Evolutionary conservation across 1,140 invertebrate species (phyloP).

Genomic region (Nilaparvata lugens): DNA sequence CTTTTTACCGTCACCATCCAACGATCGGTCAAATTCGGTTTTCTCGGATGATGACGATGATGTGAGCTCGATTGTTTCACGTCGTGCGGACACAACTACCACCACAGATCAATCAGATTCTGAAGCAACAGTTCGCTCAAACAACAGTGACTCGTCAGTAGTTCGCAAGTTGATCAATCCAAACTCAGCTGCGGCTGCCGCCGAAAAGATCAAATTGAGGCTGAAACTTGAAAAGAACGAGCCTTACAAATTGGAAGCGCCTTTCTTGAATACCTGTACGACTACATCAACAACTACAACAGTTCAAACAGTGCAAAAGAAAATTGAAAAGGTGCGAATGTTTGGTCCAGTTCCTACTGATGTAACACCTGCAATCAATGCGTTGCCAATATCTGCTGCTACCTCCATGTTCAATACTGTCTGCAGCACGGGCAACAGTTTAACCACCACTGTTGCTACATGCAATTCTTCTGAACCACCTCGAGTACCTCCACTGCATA

Average conservation of each 20-base stretch:
- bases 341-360: too few species aligned
- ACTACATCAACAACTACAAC: constrained; percentile 4
- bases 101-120: constrained; percentile 53
- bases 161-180: constrained; percentile 9
- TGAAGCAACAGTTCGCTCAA: constrained; percentile 47
- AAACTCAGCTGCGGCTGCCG: constrained; percentile 23
- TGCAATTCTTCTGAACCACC: constrained; percentile 32
- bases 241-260: constrained; percentile 73
- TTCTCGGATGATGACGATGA: constrained; percentile 38
- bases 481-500: constrained; percentile 79
- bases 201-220: constrained; percentile 74
- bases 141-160: constrained; percentile 37
- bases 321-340: too few species aligned
- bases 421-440: constrained; percentile 50
- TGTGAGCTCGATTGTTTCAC: constrained; percentile 24
- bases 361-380: not conserved
- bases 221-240: constrained; percentile 75
- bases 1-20: constrained; percentile 42
- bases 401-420: constrained; percentile 43
- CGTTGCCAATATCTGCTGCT: constrained; percentile 5
- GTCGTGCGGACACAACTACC: constrained; percentile 39
- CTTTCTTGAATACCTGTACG: constrained; percentile 50
- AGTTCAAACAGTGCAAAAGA: too few species aligned
- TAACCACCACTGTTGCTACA: constrained; percentile 35
- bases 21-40: constrained; percentile 48